Conservation (phyloP, 1,140 invertebrate genomes). For the Caenorhabditis briggsae region DNA sequence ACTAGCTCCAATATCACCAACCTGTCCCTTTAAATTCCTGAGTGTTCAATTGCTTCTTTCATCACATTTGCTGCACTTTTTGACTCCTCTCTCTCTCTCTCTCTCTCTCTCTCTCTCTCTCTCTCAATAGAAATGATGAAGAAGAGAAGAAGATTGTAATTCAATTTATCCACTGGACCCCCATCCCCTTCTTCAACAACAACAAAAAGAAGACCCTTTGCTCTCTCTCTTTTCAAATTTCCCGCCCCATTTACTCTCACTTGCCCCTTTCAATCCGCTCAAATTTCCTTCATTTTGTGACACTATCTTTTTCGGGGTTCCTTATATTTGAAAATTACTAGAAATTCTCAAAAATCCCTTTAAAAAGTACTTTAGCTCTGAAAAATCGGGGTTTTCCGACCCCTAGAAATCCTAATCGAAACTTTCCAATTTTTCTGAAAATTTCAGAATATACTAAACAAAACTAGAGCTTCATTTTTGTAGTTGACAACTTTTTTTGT, state of each 20-base stretch:
- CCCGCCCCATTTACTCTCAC: not conserved
- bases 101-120: no score
- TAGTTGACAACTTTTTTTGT: no score
- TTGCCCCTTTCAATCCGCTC: not conserved
- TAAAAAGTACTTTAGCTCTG: no score
- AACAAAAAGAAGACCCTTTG: not conserved
- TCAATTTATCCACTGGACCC: not conserved
- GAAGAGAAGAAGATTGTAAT: constrained; percentile 6
- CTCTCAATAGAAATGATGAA: not conserved
- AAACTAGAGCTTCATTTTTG: no score
- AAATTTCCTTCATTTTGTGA: not conserved
- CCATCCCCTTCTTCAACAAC: not conserved
- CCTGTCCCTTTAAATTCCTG: not conserved
- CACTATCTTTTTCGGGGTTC: not conserved
- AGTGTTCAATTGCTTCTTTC: not conserved
- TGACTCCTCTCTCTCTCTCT: not conserved
- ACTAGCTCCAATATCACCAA: not conserved
- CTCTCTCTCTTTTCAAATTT: not conserved
- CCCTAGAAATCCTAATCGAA: no score
- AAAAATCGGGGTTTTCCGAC: no score
- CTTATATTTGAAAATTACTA: no score
- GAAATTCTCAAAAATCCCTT: no score
- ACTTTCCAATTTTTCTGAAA: no score
- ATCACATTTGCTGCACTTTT: constrained; percentile 47
- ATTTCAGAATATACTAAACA: no score